Conservation (phyloP, 2,888 invertebrate genomes). For the Plagodis pulveraria region DNA sequence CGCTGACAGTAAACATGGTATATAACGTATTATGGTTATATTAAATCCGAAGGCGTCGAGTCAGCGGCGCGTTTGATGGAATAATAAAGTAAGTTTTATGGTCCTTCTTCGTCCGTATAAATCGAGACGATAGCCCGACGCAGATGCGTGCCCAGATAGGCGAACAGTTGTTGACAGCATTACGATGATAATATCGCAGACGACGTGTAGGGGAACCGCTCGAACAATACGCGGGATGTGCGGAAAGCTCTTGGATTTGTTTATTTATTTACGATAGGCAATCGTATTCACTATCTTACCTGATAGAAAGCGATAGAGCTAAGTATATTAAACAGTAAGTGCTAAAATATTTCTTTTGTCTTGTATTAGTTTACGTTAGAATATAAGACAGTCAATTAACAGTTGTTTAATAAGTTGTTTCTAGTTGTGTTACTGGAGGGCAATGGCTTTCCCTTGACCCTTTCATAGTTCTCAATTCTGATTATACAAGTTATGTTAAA, state of each 20-base stretch:
- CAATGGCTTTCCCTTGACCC: too few relatives aligned
- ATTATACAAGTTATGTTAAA: too few relatives aligned
- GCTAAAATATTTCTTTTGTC: too few relatives aligned
- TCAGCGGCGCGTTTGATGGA: constrained; percentile 64
- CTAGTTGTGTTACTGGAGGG: too few relatives aligned
- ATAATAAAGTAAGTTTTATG: constrained; percentile 73
- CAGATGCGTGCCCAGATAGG: constrained; percentile 59
- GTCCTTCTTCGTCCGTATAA: constrained; percentile 63
- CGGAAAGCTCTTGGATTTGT: constrained; percentile 7
- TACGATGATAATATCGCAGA: constrained; percentile 45
- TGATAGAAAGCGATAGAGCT: neutral
- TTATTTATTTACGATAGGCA: constrained; percentile 15
- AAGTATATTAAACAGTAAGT: too few relatives aligned
- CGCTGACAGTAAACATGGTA: constrained; percentile 35
- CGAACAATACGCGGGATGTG: constrained; percentile 2
- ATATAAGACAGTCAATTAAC: too few relatives aligned
- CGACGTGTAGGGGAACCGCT: constrained; percentile 13
- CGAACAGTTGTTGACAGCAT: constrained; percentile 51
- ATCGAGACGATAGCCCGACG: constrained; percentile 55
- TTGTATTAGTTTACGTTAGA: too few relatives aligned
- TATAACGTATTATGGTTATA: constrained; percentile 46
- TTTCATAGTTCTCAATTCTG: too few relatives aligned
- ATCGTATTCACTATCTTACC: neutral
- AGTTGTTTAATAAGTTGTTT: too few relatives aligned
- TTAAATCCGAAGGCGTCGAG: constrained; percentile 49